Base-by-base conservation (phyloP, 30 jellyfish, hydroid and myxozoan species). In the Aurelia sp. region DNA sequence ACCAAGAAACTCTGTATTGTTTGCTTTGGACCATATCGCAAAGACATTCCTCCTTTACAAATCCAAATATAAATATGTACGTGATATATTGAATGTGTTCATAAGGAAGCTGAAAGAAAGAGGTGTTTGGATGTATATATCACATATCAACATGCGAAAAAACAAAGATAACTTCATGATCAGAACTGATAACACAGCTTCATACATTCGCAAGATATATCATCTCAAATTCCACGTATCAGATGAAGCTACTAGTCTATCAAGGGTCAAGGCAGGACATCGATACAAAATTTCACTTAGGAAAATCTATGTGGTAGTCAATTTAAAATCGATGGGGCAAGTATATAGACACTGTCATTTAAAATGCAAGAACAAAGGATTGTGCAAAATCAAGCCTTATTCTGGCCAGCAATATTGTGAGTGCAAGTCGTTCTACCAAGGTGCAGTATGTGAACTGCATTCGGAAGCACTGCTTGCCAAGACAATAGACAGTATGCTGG, bases 361-460 rank as follows among this genome's bases (percentile, higher is more conserved):
- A 22, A 23, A 37, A 13, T 82, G 91, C 68, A 18, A 82, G 41
- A 71, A 35, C 33, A 37, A 33, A 13, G 84, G 91, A 16, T 22
- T 17, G 33, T 82, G 91, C 50, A 71, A 21, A 53, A 37, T 6
- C 4, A 55, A 44, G 55, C 84, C 84, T 5, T 73, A 17, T 51
- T 6, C 71, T 21, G n/a, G 30, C 20, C 18, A 19, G 15, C 41
- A 13, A 0, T 41, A 73, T 19, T 73, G 84, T 16, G 30, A 30
- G 6, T 73, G 84, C 53, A 51, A 73, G 41, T 13, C 31, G 17
- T 30, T 4, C 40, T 76, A 27, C 81, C 51, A 60, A 15, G 87
- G 87, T 5, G 79, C n/a, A 60, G 11, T 0, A 4, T 76, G 87
- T 23, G 60, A 76, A 37, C 16, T 4, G 30, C 63, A 37, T 27